phyloP scores from a whole-genome alignment of 2,797 vertebrate genomes.

The Melanotaenia nigrans region DNA sequence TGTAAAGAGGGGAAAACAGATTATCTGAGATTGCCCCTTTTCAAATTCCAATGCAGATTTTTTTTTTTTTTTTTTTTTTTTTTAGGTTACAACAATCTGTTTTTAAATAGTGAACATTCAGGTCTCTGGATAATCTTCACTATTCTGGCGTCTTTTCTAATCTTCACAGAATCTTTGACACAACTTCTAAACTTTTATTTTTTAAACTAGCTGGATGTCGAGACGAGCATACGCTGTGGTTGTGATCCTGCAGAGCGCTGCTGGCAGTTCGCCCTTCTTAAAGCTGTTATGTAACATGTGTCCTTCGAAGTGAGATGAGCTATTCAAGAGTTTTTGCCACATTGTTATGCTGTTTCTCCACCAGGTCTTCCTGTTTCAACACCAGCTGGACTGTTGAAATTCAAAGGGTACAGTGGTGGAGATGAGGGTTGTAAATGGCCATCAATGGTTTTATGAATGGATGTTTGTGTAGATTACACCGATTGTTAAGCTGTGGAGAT shows the following conservation, averaged over 20 bases:
- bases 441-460: too few relatives aligned
- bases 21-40: conserved; percentile 5
- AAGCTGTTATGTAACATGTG: conserved; percentile 47
- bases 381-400: not conserved
- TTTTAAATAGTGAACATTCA: not conserved
- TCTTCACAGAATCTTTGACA: conserved; percentile 35
- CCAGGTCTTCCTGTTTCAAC: too few relatives aligned
- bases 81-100: not conserved
- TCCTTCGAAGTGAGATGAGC: conserved; percentile 32
- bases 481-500: rapidly evolving
- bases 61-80: too few relatives aligned
- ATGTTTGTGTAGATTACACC: not conserved
- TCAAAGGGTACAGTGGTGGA: conserved; percentile 22
- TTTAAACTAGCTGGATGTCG: conserved; percentile 45
- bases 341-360: not conserved
- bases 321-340: conserved; percentile 22
- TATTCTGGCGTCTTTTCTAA: conserved; percentile 32
- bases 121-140: conserved; percentile 35
- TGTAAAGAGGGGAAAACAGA: conserved; percentile 6
- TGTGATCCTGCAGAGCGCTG: conserved; percentile 16
- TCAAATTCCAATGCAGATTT: not conserved
- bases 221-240: conserved; percentile 27
- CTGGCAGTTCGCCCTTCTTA: conserved; percentile 13
- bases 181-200: conserved; percentile 39
- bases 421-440: not conserved